These are phyloP conservation scores for Catostomus latipinnis DNA, from an alignment of 2,797 vertebrate genomes.

Conservation along the genomic window DNA sequence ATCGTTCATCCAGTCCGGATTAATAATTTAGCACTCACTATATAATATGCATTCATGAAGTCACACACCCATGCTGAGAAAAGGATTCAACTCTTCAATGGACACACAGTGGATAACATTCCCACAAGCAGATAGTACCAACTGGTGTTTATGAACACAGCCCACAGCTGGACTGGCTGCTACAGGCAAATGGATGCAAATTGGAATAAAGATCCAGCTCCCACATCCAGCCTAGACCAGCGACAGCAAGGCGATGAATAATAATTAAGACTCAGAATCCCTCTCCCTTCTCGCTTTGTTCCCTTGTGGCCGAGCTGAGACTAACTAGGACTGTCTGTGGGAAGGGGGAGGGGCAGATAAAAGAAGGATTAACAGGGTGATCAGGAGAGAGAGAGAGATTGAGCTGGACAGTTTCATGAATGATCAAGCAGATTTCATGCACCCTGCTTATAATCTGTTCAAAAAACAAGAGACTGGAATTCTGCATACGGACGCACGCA, in stretches of 20 bases:
- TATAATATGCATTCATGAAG: conserved; percentile 67
- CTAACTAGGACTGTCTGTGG: conserved; percentile 32
- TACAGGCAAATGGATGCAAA: background rate
- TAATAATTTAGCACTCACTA: conserved; percentile 72
- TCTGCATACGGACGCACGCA: too few species aligned
- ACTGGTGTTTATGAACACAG: background rate
- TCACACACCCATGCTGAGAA: conserved; percentile 47
- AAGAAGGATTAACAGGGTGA: conserved; percentile 35
- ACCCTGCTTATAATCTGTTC: conserved; percentile 29
- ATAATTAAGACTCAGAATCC: conserved; percentile 36
- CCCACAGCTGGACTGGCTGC: background rate
- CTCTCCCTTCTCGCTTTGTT: conserved; percentile 1
- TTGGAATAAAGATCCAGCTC: background rate
- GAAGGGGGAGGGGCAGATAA: conserved; percentile 9
- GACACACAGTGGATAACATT: background rate
- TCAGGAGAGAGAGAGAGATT: too few species aligned
- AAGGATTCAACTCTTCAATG: conserved; percentile 65
- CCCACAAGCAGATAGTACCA: background rate
- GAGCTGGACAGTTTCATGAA: conserved; percentile 46
- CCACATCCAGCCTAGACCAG: conserved; percentile 8
- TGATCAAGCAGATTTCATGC: conserved; percentile 70
- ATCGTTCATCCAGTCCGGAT: conserved; percentile 73
- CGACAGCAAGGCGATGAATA: background rate
- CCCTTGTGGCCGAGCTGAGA: conserved; percentile 29
- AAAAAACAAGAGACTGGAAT: too few species aligned